Evolutionary conservation across 2,888 invertebrate species (phyloP).

Genomic region (Lasioglossum figueresi): DNA sequence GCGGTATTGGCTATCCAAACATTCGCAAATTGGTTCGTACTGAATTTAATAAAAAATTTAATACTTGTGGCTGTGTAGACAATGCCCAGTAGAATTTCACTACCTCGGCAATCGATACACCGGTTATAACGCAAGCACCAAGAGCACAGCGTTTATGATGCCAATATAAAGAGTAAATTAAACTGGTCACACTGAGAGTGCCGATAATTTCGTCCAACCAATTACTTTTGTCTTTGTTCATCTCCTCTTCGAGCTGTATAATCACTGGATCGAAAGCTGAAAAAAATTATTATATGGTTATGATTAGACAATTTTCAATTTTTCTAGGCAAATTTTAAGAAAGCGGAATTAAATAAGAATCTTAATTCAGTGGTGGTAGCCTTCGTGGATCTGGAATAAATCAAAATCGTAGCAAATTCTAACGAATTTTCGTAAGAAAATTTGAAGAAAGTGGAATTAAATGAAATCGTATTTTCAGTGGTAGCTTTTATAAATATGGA

Average conservation of each 20-base stretch:
- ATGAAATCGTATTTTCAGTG: no score
- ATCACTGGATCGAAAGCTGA: slow-evolving; percentile 70
- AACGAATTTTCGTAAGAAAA: no score
- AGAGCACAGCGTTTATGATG: slow-evolving; percentile 56
- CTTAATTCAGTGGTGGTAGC: no score
- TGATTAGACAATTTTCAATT: no score
- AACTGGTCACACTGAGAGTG: slow-evolving; percentile 55
- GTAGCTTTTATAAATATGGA: no score
- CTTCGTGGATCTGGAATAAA: no score
- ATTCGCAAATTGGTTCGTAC: neutral
- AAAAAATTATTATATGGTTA: neutral
- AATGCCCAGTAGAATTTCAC: neutral
- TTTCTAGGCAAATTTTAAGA: no score
- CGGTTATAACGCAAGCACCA: slow-evolving; percentile 58
- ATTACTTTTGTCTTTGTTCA: slow-evolving; percentile 34
- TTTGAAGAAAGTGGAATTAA: no score
- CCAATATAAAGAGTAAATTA: slow-evolving; percentile 67
- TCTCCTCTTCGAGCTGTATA: slow-evolving; percentile 65
- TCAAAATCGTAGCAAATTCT: no score
- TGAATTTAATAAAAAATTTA: neutral
- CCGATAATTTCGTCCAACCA: slow-evolving; percentile 53
- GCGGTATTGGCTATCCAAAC: no score
- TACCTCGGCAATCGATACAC: slow-evolving; percentile 55
- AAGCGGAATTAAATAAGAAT: no score
- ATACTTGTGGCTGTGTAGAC: slow-evolving; percentile 6